phyloP scores from a whole-genome alignment of 2,888 invertebrate genomes.

The Ephialtes manifestator region DNA sequence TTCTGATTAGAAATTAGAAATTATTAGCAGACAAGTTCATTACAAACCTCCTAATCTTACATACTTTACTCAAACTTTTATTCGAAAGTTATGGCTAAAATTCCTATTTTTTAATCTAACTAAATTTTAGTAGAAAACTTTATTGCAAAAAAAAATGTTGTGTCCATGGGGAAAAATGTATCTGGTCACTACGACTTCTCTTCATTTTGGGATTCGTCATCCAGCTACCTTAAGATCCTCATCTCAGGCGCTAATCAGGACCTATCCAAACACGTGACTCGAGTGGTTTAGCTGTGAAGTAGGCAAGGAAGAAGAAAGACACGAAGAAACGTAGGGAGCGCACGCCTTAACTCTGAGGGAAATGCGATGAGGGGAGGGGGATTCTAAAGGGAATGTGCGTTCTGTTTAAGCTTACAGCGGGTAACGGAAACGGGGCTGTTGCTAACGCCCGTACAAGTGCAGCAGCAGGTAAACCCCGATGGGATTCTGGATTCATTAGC shows the following conservation, averaged over 20 bases:
- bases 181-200: background rate
- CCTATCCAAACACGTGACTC: conserved; percentile 40
- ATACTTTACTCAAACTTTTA: too few relatives aligned
- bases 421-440: conserved; percentile 29
- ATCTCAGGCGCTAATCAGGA: background rate
- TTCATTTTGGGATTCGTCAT: background rate
- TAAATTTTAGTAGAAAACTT: too few relatives aligned
- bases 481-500: conserved; percentile 82
- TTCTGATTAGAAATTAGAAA: background rate
- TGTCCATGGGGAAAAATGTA: too few relatives aligned
- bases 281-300: conserved; percentile 21
- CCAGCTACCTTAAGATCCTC: background rate
- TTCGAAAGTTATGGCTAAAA: too few relatives aligned
- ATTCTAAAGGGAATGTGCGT: conserved; percentile 17
- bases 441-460: conserved; percentile 45
- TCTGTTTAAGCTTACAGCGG: conserved; percentile 7
- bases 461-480: conserved; percentile 69
- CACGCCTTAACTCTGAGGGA: background rate
- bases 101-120: too few relatives aligned
- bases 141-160: too few relatives aligned
- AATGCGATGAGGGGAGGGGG: background rate
- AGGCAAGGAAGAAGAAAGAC: conserved; percentile 50
- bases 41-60: too few relatives aligned
- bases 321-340: conserved; percentile 17
- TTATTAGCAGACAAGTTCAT: too few relatives aligned